A percentile compares a stretch with the other conserved stretches of the same genome.
Evolutionary conservation across 2,888 invertebrate genomes (phyloP).

Genomic region (Cantharis lateralis): DNA sequence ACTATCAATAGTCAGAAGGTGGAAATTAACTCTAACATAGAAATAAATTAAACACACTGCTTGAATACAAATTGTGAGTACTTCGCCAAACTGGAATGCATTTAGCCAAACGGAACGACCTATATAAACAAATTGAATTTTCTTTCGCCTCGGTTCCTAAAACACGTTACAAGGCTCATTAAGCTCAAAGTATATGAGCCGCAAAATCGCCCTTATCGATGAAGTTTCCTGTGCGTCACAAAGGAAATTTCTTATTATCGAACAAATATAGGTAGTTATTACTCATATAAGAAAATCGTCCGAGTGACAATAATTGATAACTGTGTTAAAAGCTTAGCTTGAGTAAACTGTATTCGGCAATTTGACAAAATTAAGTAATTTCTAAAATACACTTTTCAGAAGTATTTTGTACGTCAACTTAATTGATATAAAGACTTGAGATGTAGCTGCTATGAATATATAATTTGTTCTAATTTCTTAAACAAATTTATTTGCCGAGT

Average conservation of each 20-base stretch:
- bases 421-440: background rate
- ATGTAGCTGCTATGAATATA: background rate
- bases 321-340: background rate
- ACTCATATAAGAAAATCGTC: background rate
- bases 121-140: slow-evolving; percentile 33
- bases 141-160: slow-evolving; percentile 32
- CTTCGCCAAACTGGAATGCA: slow-evolving; percentile 31
- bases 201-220: slow-evolving; percentile 32
- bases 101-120: slow-evolving; percentile 32
- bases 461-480: background rate
- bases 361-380: background rate
- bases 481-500: background rate
- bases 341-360: background rate
- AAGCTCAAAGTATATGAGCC: slow-evolving; percentile 31
- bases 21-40: slow-evolving; percentile 30
- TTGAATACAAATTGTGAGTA: slow-evolving; percentile 32
- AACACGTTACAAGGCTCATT: slow-evolving; percentile 32
- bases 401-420: background rate
- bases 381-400: background rate
- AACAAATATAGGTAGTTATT: slow-evolving; percentile 4
- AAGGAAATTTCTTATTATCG: slow-evolving; percentile 25
- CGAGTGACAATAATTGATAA: slow-evolving; percentile 1
- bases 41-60: slow-evolving; percentile 28
- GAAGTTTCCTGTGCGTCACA: slow-evolving; percentile 19
- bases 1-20: slow-evolving; percentile 29